Conservation (phyloP, 2,113 vertebrate genomes). For the Rhinolophus sinicus region DNA sequence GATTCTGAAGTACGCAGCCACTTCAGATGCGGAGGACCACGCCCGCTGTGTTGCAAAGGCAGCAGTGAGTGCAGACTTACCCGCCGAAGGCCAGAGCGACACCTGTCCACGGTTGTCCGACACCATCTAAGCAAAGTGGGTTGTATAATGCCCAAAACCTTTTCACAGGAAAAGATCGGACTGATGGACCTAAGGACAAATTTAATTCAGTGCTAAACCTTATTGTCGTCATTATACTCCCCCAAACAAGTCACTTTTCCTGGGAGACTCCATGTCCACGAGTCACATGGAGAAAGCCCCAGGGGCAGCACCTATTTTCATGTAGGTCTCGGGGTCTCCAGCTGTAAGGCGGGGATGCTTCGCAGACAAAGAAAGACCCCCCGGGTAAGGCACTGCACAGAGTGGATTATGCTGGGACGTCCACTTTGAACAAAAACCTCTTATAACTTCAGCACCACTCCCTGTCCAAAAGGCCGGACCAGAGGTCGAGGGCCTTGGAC, state of each 20-base stretch:
- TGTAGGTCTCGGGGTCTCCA: neutral
- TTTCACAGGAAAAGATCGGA: neutral
- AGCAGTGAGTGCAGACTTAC: neutral
- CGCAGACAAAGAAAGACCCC: neutral
- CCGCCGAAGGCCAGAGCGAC: fast-evolving
- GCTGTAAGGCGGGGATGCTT: neutral
- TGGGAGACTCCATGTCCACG: neutral
- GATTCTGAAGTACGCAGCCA: neutral
- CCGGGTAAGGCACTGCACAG: neutral
- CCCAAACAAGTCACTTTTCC: neutral
- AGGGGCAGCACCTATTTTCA: neutral
- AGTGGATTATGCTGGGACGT: neutral
- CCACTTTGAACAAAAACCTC: neutral
- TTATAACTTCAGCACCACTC: neutral
- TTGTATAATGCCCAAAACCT: neutral
- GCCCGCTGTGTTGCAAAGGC: neutral
- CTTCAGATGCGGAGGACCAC: neutral
- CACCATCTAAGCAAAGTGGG: neutral
- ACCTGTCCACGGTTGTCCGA: neutral
- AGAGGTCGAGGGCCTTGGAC: neutral
- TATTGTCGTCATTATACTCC: neutral
- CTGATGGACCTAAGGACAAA: neutral
- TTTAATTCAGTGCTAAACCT: neutral
- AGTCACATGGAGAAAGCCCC: neutral
- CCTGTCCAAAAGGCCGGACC: neutral